Evolutionary conservation across 1,140 invertebrate species (phyloP), one percentile per base, ranked within the genome.

Genomic region (Sesamia nonagrioides): DNA sequence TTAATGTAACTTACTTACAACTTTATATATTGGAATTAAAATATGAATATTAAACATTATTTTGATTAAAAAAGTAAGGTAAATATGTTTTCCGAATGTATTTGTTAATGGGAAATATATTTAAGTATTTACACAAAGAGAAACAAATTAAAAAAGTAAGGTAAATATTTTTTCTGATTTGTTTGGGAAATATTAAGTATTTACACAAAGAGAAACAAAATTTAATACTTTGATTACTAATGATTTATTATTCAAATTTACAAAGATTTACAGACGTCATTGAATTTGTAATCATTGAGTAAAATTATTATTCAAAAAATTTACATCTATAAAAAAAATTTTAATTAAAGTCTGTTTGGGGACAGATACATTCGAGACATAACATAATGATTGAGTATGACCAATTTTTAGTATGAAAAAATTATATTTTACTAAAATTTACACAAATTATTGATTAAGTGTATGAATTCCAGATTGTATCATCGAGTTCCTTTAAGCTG

Each of bases 231-330:
- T 17, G 45, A 71, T 71, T 71, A 52, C 48, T 71, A 71, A 71
- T 71, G 68, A 35, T 71, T 71, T 71, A 71, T 71, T 71, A 71
- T 17, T 71, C 45, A 71, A 50, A 35, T 71, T 71, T 52, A 71
- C 68, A 71, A 71, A 45, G 68, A 35, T 71, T 69, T 71, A 71
- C 68, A 71, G 68, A 52, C 63, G 63, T 68, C 42, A 27, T 27
- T 45, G 42, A 48, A 45, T 48, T 68, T 71, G 52, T 37, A 45
- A 52, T 13, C 27, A 52, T 35, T 33, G 7, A 35, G 45, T 71
- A 35, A 71, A 35, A 52, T 40, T 48, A 35, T 52, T 52, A 52
- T 52, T 71, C 37, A 35, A 21, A 48, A 68, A 48, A 5, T 35
- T 52, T 35, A 71, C 63, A 68, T 68, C 45, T 15, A 48, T 45